Evolutionary conservation across 2,888 invertebrate genomes (phyloP), one percentile per base, ranked within the genome.

Genomic region (Stratiomys singularior): DNA sequence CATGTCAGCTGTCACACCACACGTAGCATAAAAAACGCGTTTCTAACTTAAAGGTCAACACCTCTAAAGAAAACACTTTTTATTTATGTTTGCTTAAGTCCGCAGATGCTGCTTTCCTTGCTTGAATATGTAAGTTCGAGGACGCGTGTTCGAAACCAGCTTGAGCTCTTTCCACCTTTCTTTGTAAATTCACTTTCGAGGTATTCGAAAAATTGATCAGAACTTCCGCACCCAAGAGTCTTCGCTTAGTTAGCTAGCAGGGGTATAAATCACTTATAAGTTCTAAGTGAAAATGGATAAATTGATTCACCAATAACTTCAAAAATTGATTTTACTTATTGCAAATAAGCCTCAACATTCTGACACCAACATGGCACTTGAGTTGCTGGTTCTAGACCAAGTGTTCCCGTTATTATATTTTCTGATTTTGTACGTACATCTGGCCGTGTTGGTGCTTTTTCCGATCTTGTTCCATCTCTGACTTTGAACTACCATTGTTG

Each of bases 351-450:
- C 15, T 15, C 7, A 52, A 52, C 15, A 52, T 4, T 72, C 56
- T 72, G 27, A 46, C 47, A 18, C 47, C 71, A 15, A 1, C 3
- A 23, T 71, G 44, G 46, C 23, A 71, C 30, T 1, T 52, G 52
- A 46, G 47, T 46, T 4, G 44, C 46, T 44, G 18, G 46, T 71
- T 21, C 21, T 46, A 71, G 46, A 46, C 71, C 1, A 46, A 25
- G 47, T 47, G 25, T 25, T 18, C 46, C 1, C 23, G 46, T 71
- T n/a, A 71, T 71, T 3, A 46, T 46, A 44, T 71, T 71, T 71
- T 71, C 71, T 44, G 71, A 7, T 37, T 46, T 37, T 46, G 15
- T 71, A 15, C 46, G 37, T 18, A 71, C 71, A 71, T 71, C 46
- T 44, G 44, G 71, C 21, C 47, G 71, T 15, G 47, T 21, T 21